Base-by-base conservation (phyloP, 2,888 invertebrate genomes). In the Acanthococcus lagerstroemiae region DNA sequence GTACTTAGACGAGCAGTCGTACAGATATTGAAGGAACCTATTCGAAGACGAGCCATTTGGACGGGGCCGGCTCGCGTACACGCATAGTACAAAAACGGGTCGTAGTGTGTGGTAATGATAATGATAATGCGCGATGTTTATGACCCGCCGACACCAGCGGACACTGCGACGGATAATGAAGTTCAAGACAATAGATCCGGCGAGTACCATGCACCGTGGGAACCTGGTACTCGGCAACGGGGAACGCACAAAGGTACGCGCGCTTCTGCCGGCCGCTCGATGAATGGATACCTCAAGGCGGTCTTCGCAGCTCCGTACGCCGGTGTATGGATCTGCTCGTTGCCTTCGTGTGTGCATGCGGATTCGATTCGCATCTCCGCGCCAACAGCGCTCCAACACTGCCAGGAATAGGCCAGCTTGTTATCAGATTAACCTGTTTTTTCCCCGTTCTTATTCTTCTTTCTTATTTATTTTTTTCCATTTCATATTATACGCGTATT, bases 61-160 rank as follows among this genome's bases (percentile, higher is more conserved):
- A n/a, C n/a, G n/a, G n/a, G n/a, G n/a, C n/a, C n/a, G n/a, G n/a
- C n/a, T n/a, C n/a, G n/a, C n/a, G n/a, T n/a, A n/a, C n/a, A n/a
- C n/a, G n/a, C n/a, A n/a, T n/a, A n/a, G n/a, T n/a, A n/a, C n/a
- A n/a, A n/a, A n/a, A n/a, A n/a, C n/a, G n/a, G n/a, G n/a, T n/a
- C n/a, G n/a, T n/a, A n/a, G 60, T 60, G 60, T 60, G 60, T 60
- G 60, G 60, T 60, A 60, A 60, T 60, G 60, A 60, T 60, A 60
- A 60, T 60, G 60, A 60, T 60, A 60, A 60, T 60, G 46, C n/a
- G n/a, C 46, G 46, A 60, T 48, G 60, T 60, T 60, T 60, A 60
- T 60, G 60, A 60, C 60, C 60, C 27, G 60, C 60, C 60, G 60
- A 60, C 60, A 60, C 60, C 50, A 50, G 24, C 60, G 60, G 60